A percentile compares a stretch with the other conserved stretches of the same genome.
Conservation (phyloP, 1,140 invertebrate genomes). For the Sarcophaga peregrina region DNA sequence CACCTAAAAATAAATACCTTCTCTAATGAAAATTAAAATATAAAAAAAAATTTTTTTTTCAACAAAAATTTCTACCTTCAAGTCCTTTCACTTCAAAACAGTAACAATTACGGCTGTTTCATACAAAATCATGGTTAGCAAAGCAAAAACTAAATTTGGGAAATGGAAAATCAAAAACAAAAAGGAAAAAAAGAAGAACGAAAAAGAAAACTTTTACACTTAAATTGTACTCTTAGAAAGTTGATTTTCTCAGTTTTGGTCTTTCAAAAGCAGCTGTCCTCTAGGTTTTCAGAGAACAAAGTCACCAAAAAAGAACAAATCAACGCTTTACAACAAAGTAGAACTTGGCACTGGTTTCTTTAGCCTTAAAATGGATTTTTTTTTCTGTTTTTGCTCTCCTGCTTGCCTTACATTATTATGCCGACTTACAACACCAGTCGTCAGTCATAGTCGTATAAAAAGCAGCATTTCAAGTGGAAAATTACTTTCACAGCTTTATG, state of each 20-base stretch:
- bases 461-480: conserved; percentile 62
- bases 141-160: neutral
- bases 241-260: conserved; percentile 17
- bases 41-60: neutral
- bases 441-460: neutral
- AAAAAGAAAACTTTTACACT: neutral
- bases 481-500: conserved; percentile 67
- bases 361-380: too few relatives aligned
- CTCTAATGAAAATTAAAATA: neutral
- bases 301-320: neutral
- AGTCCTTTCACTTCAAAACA: neutral
- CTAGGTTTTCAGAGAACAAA: neutral
- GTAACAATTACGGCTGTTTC: neutral
- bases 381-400: too few relatives aligned
- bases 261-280: conserved; percentile 12
- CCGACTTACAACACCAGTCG: neutral
- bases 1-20: neutral
- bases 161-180: too few relatives aligned
- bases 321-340: neutral
- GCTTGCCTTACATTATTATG: too few relatives aligned
- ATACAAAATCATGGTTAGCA: conserved; percentile 9
- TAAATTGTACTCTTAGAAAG: neutral
- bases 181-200: too few relatives aligned
- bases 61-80: neutral
- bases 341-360: conserved; percentile 28